Percentiles rank a stretch among this genome's conserved stretches.
phyloP scores from a whole-genome alignment of 1,140 invertebrate genomes.

The Ectropis grisescens region DNA sequence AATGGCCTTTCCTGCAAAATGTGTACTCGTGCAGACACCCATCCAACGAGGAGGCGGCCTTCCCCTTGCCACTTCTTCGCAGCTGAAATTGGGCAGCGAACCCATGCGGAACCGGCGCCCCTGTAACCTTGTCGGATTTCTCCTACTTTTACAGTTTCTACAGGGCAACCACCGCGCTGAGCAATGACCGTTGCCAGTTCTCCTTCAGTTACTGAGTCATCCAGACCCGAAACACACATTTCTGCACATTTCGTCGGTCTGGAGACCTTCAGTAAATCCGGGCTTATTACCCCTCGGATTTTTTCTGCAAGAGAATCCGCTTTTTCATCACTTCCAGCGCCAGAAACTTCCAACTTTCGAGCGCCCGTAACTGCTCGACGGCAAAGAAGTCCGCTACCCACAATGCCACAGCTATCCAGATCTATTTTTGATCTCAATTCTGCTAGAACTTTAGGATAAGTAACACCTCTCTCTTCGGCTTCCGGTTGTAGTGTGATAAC shows the following conservation, averaged over 20 bases:
- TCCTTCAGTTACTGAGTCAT: constrained; percentile 3
- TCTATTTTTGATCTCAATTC: constrained; percentile 3
- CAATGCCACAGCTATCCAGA: background rate
- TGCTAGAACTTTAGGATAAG: background rate
- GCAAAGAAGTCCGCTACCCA: background rate
- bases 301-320: constrained; percentile 12
- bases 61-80: too few species aligned
- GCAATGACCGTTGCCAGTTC: constrained; percentile 7
- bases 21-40: too few species aligned
- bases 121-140: background rate
- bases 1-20: too few species aligned
- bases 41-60: too few species aligned
- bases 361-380: constrained; percentile 9
- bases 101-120: constrained; percentile 2
- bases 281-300: background rate
- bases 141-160: constrained; percentile 6
- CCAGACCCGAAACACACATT: constrained; percentile 4
- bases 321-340: background rate
- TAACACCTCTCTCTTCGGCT: constrained; percentile 1
- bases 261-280: constrained; percentile 2
- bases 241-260: constrained; percentile 3
- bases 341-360: constrained; percentile 10
- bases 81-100: too few species aligned
- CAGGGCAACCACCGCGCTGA: background rate
- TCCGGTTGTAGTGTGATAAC: constrained; percentile 9